Base-by-base conservation (phyloP, 2,888 invertebrate species). In the Gortyna flavago region DNA sequence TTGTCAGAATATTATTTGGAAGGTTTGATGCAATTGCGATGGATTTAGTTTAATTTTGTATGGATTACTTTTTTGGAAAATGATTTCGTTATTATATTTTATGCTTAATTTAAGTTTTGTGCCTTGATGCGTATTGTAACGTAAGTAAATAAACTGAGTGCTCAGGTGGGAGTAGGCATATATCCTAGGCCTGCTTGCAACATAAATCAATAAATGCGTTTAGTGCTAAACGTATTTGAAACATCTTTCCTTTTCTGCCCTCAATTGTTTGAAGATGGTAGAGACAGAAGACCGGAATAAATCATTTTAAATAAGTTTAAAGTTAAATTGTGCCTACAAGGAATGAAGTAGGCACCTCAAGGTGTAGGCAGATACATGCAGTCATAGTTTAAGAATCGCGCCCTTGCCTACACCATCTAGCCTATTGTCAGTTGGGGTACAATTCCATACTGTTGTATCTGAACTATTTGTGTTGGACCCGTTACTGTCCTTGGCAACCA, bases 1-100 rank as follows among this genome's bases (percentile, higher is more conserved):
- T 25, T 75, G 51, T 62, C 48, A 67, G 86, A 82, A 44, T 72
- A 59, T 54, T 57, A 57, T 57, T 83, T 38, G 59, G 13, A 2
- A 48, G 29, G 65, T 66, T 69, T 38, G 25, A 21, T 54, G 84
- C 65, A 35, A 65, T 69, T 54, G 41, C 18, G 61, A 65, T 65
- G 41, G 44, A 18, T 32, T 71, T 18, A 44, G 29, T n/a, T 51
- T 32, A 48, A 35, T 64, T 67, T 67, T n/a, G n/a, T 32, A 8
- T 13, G 11, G 29, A 48, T 62, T 41, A 0, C 32, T 21, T 9
- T 79, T 71, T 41, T 54, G 4, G 4, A 21, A 35, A 21, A 35
- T 5, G 0, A 18, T 51, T 32, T 41, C 35, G 13, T 25, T 35
- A n/a, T n/a, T n/a, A 38, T 48, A 48, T 62, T 57, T 44, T 62